Evolutionary conservation across 2,888 invertebrate species (phyloP), one percentile per base, ranked within the genome.

Genomic region (Andrena dorsata): DNA sequence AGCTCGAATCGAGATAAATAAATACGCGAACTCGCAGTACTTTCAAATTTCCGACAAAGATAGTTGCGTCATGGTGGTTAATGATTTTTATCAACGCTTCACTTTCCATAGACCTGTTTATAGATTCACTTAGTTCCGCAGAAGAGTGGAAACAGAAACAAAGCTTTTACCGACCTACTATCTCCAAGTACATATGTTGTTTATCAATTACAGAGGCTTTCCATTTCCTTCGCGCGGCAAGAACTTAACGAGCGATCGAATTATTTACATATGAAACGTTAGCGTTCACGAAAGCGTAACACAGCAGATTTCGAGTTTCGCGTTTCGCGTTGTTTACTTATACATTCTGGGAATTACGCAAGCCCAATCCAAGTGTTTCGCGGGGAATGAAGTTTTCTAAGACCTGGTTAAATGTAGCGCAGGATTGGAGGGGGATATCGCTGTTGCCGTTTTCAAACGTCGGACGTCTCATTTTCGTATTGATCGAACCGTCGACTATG

Each of bases 401-500:
- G 53, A 35, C 32, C 32, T 53, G 53, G 51, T 68, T 70, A 61
- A 76, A 32, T 35, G 32, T 58, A 51, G 23, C 10, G 32, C 8
- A 51, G 10, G 3, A 5, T 41, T 16, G 20, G 13, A 23, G 7
- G 26, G 35, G 35, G 13, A 23, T 58, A 41, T 32, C 47, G 58
- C 30, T 10, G 32, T 47, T 23, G 30, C 8, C 32, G 13, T 32
- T 58, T 16, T 68, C 51, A 69, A 71, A 72, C 65, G 77, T 41
- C n/a, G 66, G 28, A 51, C 66, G 65, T 73, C 77, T 78, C 78
- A 61, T 78, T 78, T 73, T 53, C 47, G 28, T 23, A 63, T 68
- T 53, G 78, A 74, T 74, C 73, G 72, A 60, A 26, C 66, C 75
- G 69, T 79, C 69, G 32, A 23, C 56, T 47, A 49, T 20, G 13